Evolutionary conservation across 2,797 vertebrate genomes (phyloP).

Genomic region (Decapterus maruadsi): DNA sequence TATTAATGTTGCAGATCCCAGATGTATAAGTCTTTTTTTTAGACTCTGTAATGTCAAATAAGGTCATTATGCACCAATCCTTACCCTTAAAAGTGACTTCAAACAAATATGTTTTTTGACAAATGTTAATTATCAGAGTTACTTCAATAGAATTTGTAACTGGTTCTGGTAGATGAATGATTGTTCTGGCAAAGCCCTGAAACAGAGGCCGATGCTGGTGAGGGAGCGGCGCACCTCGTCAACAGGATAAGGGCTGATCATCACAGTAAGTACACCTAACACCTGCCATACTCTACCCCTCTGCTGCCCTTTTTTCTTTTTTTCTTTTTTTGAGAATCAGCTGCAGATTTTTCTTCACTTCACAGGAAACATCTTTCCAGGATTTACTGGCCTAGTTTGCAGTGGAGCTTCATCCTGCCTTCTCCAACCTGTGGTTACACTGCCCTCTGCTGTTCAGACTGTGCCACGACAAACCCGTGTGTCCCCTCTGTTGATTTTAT

Average conservation of each 20-base stretch:
- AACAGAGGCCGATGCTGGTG: constrained; percentile 14
- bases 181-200: constrained; percentile 5
- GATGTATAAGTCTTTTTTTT: not conserved
- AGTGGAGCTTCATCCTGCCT: not conserved
- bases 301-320: constrained; percentile 6
- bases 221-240: constrained; percentile 20
- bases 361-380: constrained; percentile 44
- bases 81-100: not conserved
- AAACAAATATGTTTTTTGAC: not conserved
- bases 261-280: constrained; percentile 11
- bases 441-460: constrained; percentile 50
- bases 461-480: not conserved
- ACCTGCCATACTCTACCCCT: not conserved
- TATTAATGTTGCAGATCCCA: constrained; percentile 16
- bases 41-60: not conserved
- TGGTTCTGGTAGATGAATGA: constrained; percentile 4
- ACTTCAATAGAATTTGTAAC: not conserved
- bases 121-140: not conserved
- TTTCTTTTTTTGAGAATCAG: not conserved
- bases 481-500: no score
- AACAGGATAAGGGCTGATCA: constrained; percentile 24
- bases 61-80: not conserved
- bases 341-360: constrained; percentile 28
- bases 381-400: constrained; percentile 45
- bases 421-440: constrained; percentile 11